Conservation (phyloP, 2,888 invertebrate species). For the Sarcophaga subvicina region DNA sequence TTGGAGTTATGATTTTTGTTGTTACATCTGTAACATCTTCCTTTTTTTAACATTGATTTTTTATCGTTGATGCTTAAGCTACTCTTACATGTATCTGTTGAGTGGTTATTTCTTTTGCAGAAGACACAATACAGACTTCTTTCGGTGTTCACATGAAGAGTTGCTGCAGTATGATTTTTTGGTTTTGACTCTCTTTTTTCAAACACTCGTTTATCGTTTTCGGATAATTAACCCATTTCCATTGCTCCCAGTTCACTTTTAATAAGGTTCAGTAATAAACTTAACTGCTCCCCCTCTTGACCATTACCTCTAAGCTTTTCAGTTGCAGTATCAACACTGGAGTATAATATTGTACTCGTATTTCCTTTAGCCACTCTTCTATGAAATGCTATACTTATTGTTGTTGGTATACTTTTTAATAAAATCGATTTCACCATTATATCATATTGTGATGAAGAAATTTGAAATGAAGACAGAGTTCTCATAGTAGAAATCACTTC, state of each 20-base stretch:
- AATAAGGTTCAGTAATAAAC: conserved; percentile 35
- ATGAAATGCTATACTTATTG: conserved; percentile 52
- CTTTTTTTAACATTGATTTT: conserved; percentile 35
- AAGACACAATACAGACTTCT: conserved; percentile 35
- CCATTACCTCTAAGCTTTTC: conserved; percentile 1
- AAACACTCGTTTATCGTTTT: conserved; percentile 29
- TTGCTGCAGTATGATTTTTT: conserved; percentile 21
- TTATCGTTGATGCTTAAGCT: conserved; percentile 26
- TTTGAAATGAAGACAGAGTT: conserved; percentile 57
- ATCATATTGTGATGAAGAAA: conserved; percentile 58
- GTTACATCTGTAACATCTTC: conserved; percentile 50
- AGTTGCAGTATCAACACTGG: conserved; percentile 24
- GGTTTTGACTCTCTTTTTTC: conserved; percentile 19
- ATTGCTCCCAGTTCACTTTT: conserved; percentile 58
- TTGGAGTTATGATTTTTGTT: conserved; percentile 57
- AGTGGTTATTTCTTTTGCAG: conserved; percentile 53
- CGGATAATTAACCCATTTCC: conserved; percentile 57
- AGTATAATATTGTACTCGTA: conserved; percentile 18
- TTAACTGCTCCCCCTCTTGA: conserved; percentile 43
- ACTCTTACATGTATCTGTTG: conserved; percentile 43
- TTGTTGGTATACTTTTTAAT: conserved; percentile 49
- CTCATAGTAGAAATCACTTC: conserved; percentile 55
- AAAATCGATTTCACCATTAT: conserved; percentile 61
- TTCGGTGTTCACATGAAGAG: conserved; percentile 26
- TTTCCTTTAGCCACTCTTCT: conserved; percentile 28